These are phyloP conservation scores for Trachelus stipa DNA, from an alignment of 2,888 invertebrate species.

Conservation along the genomic window DNA sequence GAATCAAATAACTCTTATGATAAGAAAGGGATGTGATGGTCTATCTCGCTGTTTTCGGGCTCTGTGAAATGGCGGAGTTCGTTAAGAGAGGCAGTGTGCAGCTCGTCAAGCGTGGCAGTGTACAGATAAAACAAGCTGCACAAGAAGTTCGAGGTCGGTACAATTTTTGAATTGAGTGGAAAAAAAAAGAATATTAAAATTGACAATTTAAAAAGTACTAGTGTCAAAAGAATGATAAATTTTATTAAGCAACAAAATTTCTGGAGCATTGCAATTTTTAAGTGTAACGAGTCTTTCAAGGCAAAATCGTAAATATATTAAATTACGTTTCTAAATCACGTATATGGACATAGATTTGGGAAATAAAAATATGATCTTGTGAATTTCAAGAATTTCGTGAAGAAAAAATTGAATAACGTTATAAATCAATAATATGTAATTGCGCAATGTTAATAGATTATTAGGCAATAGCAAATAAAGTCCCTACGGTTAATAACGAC, in stretches of 20 bases:
- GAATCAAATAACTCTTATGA: constrained; percentile 36
- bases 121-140: constrained; percentile 69
- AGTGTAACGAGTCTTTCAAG: not conserved
- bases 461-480: not conserved
- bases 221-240: not conserved
- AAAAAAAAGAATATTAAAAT: not conserved
- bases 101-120: constrained; percentile 68
- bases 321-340: not conserved
- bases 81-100: constrained; percentile 60
- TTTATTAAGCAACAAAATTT: not conserved
- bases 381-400: not conserved
- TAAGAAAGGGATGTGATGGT: constrained; percentile 36
- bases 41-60: constrained; percentile 33
- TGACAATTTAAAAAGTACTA: not conserved
- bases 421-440: not conserved
- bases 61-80: constrained; percentile 60
- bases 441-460: not conserved
- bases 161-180: constrained; percentile 2
- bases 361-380: not conserved
- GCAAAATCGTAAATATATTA: not conserved
- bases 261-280: not conserved
- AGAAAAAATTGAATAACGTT: not conserved
- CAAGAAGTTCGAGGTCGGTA: constrained; percentile 70
- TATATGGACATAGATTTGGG: too few species aligned
- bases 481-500: not conserved